A percentile compares a stretch with the other conserved stretches of the same genome.
Evolutionary conservation across 1,140 invertebrate species (phyloP).

Genomic region (Adoxophyes honmai): DNA sequence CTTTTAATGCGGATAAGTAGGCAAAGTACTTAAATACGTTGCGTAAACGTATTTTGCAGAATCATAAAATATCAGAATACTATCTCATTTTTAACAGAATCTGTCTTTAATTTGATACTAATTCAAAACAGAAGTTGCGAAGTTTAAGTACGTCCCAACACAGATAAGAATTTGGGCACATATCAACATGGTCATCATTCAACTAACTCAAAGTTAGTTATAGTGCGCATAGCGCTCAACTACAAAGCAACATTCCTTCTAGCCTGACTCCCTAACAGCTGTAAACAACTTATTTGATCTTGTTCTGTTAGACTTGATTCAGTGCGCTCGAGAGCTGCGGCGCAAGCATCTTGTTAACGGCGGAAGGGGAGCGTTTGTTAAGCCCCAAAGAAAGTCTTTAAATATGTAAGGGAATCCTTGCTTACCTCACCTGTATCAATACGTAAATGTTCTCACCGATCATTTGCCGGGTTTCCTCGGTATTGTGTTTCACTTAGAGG

Average conservation of each 20-base stretch:
- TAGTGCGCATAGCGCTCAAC: no score
- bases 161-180: no score
- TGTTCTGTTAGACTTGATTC: neutral
- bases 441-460: slow-evolving; percentile 17
- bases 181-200: no score
- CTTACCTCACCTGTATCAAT: neutral
- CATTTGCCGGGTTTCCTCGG: slow-evolving; percentile 21
- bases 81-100: no score
- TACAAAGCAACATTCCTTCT: neutral
- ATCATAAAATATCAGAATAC: no score
- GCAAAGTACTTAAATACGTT: no score
- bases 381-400: slow-evolving; percentile 1
- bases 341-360: neutral
- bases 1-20: no score
- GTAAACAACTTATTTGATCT: slow-evolving; percentile 5
- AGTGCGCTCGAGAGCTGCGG: neutral
- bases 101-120: no score
- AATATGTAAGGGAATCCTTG: neutral
- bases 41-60: no score
- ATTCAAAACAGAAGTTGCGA: no score
- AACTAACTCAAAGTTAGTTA: no score
- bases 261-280: neutral
- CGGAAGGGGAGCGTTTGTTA: neutral
- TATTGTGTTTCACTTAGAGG: slow-evolving; percentile 40
- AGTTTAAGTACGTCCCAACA: no score